A percentile compares a stretch with the other conserved stretches of the same genome.
These are phyloP conservation scores for Oasisia sp. DNA, from an alignment of 2,888 invertebrate genomes.

Conservation along the genomic window DNA sequence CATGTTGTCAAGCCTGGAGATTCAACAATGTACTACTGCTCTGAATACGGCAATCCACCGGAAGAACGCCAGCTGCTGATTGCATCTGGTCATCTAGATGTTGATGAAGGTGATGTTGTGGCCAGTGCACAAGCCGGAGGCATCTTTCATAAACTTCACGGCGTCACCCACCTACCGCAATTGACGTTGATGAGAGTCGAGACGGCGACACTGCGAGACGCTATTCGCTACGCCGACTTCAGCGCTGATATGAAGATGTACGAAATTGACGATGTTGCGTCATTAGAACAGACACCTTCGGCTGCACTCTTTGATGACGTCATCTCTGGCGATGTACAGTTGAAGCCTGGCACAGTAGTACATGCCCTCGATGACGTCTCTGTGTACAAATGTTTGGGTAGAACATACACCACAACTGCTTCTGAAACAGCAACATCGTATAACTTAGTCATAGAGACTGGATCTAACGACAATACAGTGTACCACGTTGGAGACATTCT, in stretches of 20 bases:
- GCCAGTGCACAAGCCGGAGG: conserved; percentile 20
- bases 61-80: background rate
- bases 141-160: conserved; percentile 14
- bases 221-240: background rate
- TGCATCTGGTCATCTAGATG: background rate
- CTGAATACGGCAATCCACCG: background rate
- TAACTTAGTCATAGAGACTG: background rate
- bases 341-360: background rate
- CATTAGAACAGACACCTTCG: background rate
- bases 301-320: background rate
- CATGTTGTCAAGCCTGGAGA: background rate
- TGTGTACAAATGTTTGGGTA: conserved; percentile 21
- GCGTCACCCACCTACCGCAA: background rate
- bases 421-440: background rate
- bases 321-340: background rate
- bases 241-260: background rate
- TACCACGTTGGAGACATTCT: conserved; percentile 17
- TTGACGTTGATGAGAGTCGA: background rate
- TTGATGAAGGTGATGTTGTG: background rate
- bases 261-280: background rate
- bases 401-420: background rate
- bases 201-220: background rate
- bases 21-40: background rate
- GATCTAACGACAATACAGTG: background rate
- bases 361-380: background rate